Base-by-base conservation (phyloP, 2,888 invertebrate genomes). In the Isotomurus palustris region DNA sequence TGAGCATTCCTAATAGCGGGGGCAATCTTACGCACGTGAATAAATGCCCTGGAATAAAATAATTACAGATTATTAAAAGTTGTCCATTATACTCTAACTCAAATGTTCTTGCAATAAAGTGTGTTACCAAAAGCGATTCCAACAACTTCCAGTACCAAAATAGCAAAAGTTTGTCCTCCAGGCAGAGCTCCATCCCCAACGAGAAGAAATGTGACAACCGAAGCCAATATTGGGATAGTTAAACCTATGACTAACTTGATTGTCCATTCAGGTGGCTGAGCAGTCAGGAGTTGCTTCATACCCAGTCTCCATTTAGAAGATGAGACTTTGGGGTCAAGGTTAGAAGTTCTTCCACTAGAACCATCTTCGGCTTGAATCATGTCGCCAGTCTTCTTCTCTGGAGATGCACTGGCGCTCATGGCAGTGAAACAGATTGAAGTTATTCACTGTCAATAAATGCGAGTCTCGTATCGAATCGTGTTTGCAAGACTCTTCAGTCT, bases 1-100 rank as follows among this genome's bases (percentile, higher is more conserved):
- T 76, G 22, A 92, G 81, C 91, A 92, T 91, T 53, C 91, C 91
- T 69, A 91, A 86, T n/a, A 91, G 81, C 1, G 88, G 84, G 2
- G 91, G 91, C 59, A 91, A 77, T 10, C 87, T 88, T 22, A 88
- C 84, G 64, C 89, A 77, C 59, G 85, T 82, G 76, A 89, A 81
- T 24, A 90, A 73, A 83, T 86, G 88, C 51, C 91, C 91, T 17
- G 27, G 14, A n/a, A n/a, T n/a, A n/a, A 55, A 50, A 29, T 19
- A 25, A 21, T 25, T 21, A 55, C 22, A 21, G 22, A 38, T 51
- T 3, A 10, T 27, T 41, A 41, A 38, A 12, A 44, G 43, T 44
- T 22, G 38, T 19, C 28, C 14, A 53, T 44, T 43, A 40, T 24
- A 14, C 27, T 44, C 22, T 21, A 36, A 27, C 36, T 32, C 29